Evolutionary conservation across 2,113 vertebrate genomes (phyloP).

Genomic region (Cygnus atratus): DNA sequence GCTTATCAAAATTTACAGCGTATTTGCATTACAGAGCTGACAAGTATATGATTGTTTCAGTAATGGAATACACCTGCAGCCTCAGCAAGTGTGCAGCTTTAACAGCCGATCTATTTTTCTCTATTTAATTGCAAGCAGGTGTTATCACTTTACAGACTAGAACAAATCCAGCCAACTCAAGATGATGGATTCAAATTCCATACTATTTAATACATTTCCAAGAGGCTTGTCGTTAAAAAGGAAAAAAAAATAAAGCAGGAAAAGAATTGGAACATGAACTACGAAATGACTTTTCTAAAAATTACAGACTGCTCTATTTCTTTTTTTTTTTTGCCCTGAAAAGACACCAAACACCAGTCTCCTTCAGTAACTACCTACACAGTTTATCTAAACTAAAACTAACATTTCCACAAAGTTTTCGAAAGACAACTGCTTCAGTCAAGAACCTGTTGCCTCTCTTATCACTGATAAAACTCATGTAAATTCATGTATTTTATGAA

Average conservation of each 20-base stretch:
- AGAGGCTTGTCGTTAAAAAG: neutral
- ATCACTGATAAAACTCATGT: neutral
- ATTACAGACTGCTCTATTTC: neutral
- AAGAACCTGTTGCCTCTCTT: neutral
- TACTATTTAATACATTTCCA: neutral
- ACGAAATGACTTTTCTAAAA: neutral
- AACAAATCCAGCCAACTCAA: neutral
- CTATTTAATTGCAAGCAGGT: neutral
- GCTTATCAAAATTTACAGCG: neutral
- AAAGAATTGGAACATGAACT: neutral
- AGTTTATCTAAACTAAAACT: neutral
- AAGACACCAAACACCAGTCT: neutral
- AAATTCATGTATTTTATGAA: neutral
- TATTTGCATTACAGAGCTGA: neutral
- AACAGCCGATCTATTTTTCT: neutral
- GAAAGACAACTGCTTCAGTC: neutral
- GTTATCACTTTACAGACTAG: neutral
- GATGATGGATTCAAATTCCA: neutral
- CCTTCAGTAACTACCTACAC: neutral
- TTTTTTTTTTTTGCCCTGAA: neutral
- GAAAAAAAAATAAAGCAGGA: neutral
- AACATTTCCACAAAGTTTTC: rapidly evolving
- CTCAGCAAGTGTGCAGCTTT: neutral
- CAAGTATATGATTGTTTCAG: neutral
- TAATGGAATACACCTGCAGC: neutral